Evolutionary conservation across 2,113 vertebrate species (phyloP).

Genomic region (Chelonoidis abingdonii): DNA sequence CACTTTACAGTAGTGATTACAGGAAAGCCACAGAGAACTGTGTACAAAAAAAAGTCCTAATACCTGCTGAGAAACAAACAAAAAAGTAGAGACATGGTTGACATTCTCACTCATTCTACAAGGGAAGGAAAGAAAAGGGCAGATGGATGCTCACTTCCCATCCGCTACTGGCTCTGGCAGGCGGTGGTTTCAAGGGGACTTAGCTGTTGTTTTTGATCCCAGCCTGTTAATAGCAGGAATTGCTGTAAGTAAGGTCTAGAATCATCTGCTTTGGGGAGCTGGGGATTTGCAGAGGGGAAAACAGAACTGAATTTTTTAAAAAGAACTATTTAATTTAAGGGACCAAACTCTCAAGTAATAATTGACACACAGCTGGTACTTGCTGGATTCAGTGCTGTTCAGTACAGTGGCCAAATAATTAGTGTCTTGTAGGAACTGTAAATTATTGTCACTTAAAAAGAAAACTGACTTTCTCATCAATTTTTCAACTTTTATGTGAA

Average conservation of each 20-base stretch:
- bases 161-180: conserved; percentile 67
- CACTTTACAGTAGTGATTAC: not conserved
- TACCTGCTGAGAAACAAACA: conserved; percentile 40
- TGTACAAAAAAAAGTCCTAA: not conserved
- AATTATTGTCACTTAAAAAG: conserved; percentile 50
- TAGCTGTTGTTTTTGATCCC: conserved; percentile 70
- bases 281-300: conserved; percentile 76
- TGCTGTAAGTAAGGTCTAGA: conserved; percentile 79
- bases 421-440: conserved; percentile 64
- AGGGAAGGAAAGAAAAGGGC: conserved; percentile 32
- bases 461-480: not conserved
- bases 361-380: conserved; percentile 77
- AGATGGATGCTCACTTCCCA: conserved; percentile 62
- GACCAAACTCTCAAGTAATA: conserved; percentile 69
- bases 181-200: conserved; percentile 71
- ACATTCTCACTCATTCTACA: conserved; percentile 2
- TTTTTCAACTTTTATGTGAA: not conserved
- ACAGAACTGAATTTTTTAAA: conserved; percentile 74
- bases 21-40: not conserved
- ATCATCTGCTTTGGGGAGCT: conserved; percentile 81
- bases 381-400: conserved; percentile 57
- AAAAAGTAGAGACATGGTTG: not conserved
- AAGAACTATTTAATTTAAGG: conserved; percentile 79
- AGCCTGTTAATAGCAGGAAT: conserved; percentile 74
- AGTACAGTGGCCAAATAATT: conserved; percentile 69